Conservation (phyloP, 2,797 vertebrate species). For the Hippocampus kuda region DNA sequence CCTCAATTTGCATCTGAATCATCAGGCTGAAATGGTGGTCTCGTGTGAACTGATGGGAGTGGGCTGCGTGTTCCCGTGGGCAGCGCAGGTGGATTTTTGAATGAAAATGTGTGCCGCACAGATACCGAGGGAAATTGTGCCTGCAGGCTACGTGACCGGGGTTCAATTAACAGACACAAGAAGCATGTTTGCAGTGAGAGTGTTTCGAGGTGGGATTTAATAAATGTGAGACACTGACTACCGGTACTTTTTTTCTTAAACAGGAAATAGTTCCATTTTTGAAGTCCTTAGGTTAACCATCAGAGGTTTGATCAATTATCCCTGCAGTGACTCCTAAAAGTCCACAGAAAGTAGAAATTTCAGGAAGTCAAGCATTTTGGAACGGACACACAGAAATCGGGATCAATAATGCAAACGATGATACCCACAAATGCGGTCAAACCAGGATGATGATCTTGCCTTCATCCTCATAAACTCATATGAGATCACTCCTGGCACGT, state of each 20-base stretch:
- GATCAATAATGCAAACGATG: slow-evolving; percentile 46
- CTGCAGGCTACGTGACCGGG: slow-evolving; percentile 41
- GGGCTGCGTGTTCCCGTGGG: slow-evolving; percentile 30
- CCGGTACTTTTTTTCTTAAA: too few relatives aligned
- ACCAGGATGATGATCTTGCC: slow-evolving; percentile 18
- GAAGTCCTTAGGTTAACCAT: background rate
- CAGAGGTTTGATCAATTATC: background rate
- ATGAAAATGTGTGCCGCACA: slow-evolving; percentile 50
- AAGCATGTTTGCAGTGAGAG: background rate
- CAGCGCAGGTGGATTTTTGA: slow-evolving; percentile 44
- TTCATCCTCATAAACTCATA: slow-evolving; percentile 15
- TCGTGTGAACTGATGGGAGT: slow-evolving; percentile 1
- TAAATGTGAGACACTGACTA: background rate
- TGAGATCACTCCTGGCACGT: slow-evolving; percentile 50
- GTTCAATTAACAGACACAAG: slow-evolving; percentile 32
- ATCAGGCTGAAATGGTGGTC: background rate
- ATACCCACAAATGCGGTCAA: slow-evolving; percentile 30
- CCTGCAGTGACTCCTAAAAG: background rate
- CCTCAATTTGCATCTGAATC: slow-evolving; percentile 9
- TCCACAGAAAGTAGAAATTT: background rate
- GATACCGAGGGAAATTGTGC: slow-evolving; percentile 21
- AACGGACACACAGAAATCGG: slow-evolving; percentile 12
- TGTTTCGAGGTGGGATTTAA: background rate
- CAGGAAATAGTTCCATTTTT: background rate
- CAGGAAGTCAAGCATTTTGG: slow-evolving; percentile 29